Evolutionary conservation across 2,113 vertebrate genomes (phyloP), one percentile per base, ranked within the genome.

Genomic region (Alligator mississippiensis): DNA sequence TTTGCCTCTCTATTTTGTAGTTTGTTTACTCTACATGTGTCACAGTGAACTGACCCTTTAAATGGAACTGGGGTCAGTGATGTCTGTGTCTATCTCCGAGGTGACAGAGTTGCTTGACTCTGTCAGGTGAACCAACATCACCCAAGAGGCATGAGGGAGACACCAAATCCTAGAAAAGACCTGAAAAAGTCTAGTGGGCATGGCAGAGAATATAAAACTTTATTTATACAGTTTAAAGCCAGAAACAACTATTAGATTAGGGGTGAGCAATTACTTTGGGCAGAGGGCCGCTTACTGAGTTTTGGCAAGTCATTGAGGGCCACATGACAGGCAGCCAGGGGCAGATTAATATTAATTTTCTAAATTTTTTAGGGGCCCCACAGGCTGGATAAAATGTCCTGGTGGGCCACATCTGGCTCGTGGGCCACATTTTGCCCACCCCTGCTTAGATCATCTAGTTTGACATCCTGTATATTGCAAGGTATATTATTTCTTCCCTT

Each of bases 231-330:
- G 4, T 0, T 62, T 24, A 21, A 72, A 63, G 34, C 6, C 54
- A 30, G 66, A 54, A 64, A 80, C 59, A 85, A 2, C 3, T 0
- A 0, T 25, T 80, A 60, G 3, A 34, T 34, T 34, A 34, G 34
- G 4, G 34, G 34, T 34, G 34, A 34, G 34, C 47, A 47, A 47
- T 47, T 47, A 47, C 47, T 47, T 47, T 47, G 47, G 47, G 47
- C 9, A 9, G 47, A 47, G 47, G 47, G 47, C 47, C 47, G 8
- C 47, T 47, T 47, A 47, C 47, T 47, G 47, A 47, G 47, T 47
- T 47, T 47, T 47, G 47, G 47, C 47, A 47, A 47, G 47, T 8
- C 47, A 47, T 47, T 47, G 47, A 47, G 47, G 47, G 47, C 47
- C 3, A 9, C 47, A 47, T 47, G 7, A 47, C 9, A 47, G 47